Conservation (phyloP, 1,140 invertebrate genomes). For the Drosophila busckii region DNA sequence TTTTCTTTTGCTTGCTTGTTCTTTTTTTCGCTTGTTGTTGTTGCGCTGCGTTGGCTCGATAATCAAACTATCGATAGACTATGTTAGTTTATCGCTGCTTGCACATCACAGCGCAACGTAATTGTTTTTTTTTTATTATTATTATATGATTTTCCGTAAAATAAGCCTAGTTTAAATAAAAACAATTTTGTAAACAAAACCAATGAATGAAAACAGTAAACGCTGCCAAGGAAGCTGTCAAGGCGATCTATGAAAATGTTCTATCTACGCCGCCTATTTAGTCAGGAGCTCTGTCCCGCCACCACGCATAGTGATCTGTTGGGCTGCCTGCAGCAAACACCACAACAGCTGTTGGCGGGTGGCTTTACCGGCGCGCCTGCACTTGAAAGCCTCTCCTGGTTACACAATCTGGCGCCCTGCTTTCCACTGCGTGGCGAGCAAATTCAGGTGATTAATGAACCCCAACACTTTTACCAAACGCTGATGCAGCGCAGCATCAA, state of each 20-base stretch:
- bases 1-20: constrained; percentile 35
- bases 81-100: background rate
- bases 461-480: constrained; percentile 87
- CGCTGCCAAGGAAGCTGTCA: constrained; percentile 3
- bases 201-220: constrained; percentile 31
- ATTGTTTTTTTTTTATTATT: constrained; percentile 10
- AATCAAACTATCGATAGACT: background rate
- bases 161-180: constrained; percentile 21
- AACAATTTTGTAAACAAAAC: constrained; percentile 4
- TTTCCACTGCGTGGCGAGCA: constrained; percentile 86
- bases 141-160: constrained; percentile 37
- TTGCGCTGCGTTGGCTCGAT: constrained; percentile 23
- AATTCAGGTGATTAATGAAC: constrained; percentile 86
- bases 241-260: constrained; percentile 33
- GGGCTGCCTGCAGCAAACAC: constrained; percentile 55
- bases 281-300: constrained; percentile 54
- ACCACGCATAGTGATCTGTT: constrained; percentile 53
- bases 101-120: background rate
- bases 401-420: constrained; percentile 84
- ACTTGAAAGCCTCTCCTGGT: constrained; percentile 82
- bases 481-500: constrained; percentile 85
- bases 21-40: constrained; percentile 22
- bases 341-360: constrained; percentile 27
- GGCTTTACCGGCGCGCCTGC: constrained; percentile 36
- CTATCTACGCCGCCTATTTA: constrained; percentile 68